Evolutionary conservation across 2,797 vertebrate genomes (phyloP).

Genomic region (Okamejei kenojei): DNA sequence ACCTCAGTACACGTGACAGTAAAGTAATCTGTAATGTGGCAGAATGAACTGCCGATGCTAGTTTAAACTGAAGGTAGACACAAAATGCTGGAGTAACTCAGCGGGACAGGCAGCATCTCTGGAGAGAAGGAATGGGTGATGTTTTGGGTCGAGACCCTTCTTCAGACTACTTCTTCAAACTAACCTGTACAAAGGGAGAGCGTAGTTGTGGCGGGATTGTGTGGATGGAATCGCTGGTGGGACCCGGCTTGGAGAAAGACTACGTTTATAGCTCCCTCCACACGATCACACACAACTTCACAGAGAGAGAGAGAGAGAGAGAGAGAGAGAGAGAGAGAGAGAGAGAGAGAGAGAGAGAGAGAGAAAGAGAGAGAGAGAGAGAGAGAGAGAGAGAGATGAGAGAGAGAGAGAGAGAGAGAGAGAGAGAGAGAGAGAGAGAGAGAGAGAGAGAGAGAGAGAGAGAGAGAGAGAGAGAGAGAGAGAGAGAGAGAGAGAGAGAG

Average conservation of each 20-base stretch:
- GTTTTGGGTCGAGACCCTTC: too few species aligned
- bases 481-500: neutral
- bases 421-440: too few species aligned
- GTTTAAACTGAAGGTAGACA: too few species aligned
- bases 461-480: neutral
- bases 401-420: neutral
- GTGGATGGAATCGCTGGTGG: neutral
- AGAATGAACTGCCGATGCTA: too few species aligned
- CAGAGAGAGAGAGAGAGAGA: too few species aligned
- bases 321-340: neutral
- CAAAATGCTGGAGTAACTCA: too few species aligned
- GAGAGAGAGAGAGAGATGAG: neutral
- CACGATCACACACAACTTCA: slow-evolving; percentile 29
- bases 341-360: too few species aligned
- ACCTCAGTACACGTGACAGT: too few species aligned
- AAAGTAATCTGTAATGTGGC: too few species aligned
- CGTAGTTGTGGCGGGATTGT: neutral
- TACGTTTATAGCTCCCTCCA: slow-evolving; percentile 5
- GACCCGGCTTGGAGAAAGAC: slow-evolving; percentile 14
- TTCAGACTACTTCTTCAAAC: too few species aligned
- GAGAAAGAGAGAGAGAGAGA: neutral
- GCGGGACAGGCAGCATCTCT: too few species aligned
- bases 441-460: neutral
- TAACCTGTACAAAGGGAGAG: neutral
- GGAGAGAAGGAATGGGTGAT: too few species aligned